A percentile compares a stretch with the other conserved stretches of the same genome.
These are phyloP conservation scores for Scomber colias DNA, from an alignment of 2,113 vertebrate genomes.

Conservation along the genomic window DNA sequence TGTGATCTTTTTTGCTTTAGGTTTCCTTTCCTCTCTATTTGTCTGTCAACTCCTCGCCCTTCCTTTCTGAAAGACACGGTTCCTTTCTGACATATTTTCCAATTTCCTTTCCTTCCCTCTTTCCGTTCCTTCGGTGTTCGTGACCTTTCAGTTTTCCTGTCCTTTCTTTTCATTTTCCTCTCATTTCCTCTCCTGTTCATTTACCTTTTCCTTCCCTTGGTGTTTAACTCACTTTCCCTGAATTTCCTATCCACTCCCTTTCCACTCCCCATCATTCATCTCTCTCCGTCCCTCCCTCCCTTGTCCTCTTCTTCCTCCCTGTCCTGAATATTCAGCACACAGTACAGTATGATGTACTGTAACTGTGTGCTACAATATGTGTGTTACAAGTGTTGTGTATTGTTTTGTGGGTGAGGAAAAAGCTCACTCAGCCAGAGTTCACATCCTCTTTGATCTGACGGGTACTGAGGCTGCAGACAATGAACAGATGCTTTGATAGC, in stretches of 20 bases:
- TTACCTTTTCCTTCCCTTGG: background rate
- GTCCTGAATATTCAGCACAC: background rate
- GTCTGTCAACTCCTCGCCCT: background rate
- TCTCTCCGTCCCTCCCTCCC: no score
- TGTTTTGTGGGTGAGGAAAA: background rate
- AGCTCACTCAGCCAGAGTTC: slow-evolving; percentile 28
- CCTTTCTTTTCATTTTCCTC: background rate
- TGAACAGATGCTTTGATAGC: slow-evolving; percentile 64
- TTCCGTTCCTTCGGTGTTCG: no score
- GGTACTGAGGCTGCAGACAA: slow-evolving; percentile 47
- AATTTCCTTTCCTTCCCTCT: background rate
- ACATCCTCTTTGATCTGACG: slow-evolving; percentile 45
- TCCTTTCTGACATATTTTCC: background rate
- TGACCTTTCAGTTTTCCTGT: background rate
- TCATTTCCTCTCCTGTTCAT: background rate
- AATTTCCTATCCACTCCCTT: no score
- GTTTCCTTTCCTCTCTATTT: background rate
- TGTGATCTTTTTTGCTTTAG: background rate
- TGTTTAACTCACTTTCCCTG: background rate
- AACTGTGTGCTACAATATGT: background rate
- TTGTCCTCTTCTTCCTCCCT: no score
- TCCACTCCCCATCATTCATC: background rate
- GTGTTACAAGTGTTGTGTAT: slow-evolving; percentile 21
- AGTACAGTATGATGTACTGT: background rate
- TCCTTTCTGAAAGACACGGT: background rate